Evolutionary conservation across 2,113 vertebrate genomes (phyloP), one percentile per base, ranked within the genome.

Genomic region (Callaeas wilsoni): DNA sequence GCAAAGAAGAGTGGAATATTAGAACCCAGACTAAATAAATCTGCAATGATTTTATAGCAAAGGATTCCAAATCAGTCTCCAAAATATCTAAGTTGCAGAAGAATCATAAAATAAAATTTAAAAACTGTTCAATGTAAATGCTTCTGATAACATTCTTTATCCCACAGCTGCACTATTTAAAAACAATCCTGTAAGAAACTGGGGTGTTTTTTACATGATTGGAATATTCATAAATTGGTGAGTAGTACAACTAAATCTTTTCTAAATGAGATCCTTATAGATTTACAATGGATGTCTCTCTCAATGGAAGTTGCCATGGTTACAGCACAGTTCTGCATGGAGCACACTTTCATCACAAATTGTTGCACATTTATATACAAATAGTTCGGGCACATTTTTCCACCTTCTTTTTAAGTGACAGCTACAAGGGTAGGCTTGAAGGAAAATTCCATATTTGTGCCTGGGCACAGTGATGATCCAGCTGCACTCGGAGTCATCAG

Each of bases 281-380:
- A 91, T 84, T 94, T 85, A 78, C 94, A 95, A 70, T 84, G 93
- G 69, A 76, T 77, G 73, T 74, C 50, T 94, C 82, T 87, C 56
- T 91, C 81, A 93, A 35, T 90, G 67, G 70, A 84, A 81, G 96
- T 96, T 96, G 53, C 89, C 82, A 90, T 95, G 86, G 95, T 62
- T 95, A 97, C 95, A 78, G 75, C 63, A 84, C 82, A 95, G 56
- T 84, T 92, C 79, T 84, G 32, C 50, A 46, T 10, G 39, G 52
- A 88, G 65, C 55, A 60, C 60, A 12, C n/a, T 94, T 92, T 35
- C 67, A 64, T 86, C 75, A 83, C 62, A 90, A 96, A 94, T 78
- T 89, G 67, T 90, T 93, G 18, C 68, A 60, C 79, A 50, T 91
- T 86, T 96, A 60, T 90, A 64, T 35, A 94, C 50, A 93, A 85